Conservation (phyloP, 2,888 invertebrate genomes). For the Gerris lacustris region DNA sequence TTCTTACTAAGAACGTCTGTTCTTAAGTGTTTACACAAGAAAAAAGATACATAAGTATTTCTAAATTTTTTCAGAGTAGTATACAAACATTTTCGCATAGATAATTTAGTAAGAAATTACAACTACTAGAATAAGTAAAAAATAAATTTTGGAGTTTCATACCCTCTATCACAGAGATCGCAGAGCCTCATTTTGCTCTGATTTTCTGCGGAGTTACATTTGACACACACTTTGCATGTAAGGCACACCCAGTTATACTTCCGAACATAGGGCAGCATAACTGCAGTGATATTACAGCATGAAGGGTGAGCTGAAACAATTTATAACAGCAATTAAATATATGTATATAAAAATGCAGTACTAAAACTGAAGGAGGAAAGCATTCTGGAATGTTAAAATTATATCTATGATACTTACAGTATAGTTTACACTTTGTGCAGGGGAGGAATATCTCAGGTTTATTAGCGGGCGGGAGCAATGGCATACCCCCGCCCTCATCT, state of each 20-base stretch:
- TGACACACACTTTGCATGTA: slow-evolving; percentile 80
- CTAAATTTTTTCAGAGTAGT: too few relatives aligned
- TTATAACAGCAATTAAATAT: too few relatives aligned
- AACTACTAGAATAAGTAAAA: too few relatives aligned
- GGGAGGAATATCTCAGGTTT: slow-evolving; percentile 45
- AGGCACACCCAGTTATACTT: slow-evolving; percentile 88
- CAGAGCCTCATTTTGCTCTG: slow-evolving; percentile 90
- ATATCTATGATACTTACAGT: slow-evolving; percentile 42
- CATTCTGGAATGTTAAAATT: too few relatives aligned
- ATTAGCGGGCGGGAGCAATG: slow-evolving; percentile 40
- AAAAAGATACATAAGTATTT: too few relatives aligned
- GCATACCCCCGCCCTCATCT: slow-evolving; percentile 31
- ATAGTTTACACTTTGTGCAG: slow-evolving; percentile 48
- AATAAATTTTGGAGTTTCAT: slow-evolving; percentile 23
- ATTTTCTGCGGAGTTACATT: slow-evolving; percentile 60
- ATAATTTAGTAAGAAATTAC: too few relatives aligned
- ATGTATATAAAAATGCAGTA: too few relatives aligned
- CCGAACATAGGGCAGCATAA: slow-evolving; percentile 70
- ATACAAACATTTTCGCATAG: too few relatives aligned
- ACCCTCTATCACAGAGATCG: slow-evolving; percentile 84
- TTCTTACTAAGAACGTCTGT: too few relatives aligned
- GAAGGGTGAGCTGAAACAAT: slow-evolving; percentile 50
- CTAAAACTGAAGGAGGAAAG: too few relatives aligned
- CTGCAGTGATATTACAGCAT: slow-evolving; percentile 71
- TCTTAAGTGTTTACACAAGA: too few relatives aligned